These are phyloP conservation scores for Pristionchus entomophagus DNA, from an alignment of 2,888 invertebrate species.

Conservation along the genomic window DNA sequence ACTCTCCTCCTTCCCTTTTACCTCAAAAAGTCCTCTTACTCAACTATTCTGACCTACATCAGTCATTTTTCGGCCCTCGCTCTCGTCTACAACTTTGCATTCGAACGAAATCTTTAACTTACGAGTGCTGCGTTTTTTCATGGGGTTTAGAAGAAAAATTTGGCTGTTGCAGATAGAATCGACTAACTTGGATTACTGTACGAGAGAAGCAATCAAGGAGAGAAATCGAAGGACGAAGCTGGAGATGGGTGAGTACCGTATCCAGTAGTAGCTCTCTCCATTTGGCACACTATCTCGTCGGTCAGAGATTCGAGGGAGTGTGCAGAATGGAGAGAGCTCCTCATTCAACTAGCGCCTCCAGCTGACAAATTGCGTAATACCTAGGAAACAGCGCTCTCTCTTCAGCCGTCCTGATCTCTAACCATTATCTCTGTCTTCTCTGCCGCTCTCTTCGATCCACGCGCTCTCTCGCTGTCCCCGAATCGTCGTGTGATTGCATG, in stretches of 20 bases:
- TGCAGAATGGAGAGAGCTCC: no score
- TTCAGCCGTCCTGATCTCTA: neutral
- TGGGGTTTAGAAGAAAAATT: neutral
- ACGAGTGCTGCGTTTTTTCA: no score
- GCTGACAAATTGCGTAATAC: neutral
- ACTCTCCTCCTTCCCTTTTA: neutral
- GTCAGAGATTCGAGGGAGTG: no score
- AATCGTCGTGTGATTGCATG: constrained; percentile 12
- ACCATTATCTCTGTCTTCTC: neutral
- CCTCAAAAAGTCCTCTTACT: no score
- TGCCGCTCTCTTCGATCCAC: neutral
- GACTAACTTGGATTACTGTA: neutral
- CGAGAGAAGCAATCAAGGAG: neutral
- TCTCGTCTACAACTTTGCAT: neutral
- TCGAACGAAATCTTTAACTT: neutral
- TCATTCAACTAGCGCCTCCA: neutral
- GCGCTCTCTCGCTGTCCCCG: constrained; percentile 19
- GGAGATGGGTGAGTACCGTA: neutral
- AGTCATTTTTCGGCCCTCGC: neutral
- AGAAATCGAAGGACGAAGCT: neutral
- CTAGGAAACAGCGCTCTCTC: neutral
- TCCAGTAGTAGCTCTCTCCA: no score
- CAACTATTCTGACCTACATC: neutral
- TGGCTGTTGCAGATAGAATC: neutral
- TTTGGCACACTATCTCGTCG: no score